Evolutionary conservation across 2,113 vertebrate genomes (phyloP), one percentile per base, ranked within the genome.

Genomic region (Morphnarchus princeps): DNA sequence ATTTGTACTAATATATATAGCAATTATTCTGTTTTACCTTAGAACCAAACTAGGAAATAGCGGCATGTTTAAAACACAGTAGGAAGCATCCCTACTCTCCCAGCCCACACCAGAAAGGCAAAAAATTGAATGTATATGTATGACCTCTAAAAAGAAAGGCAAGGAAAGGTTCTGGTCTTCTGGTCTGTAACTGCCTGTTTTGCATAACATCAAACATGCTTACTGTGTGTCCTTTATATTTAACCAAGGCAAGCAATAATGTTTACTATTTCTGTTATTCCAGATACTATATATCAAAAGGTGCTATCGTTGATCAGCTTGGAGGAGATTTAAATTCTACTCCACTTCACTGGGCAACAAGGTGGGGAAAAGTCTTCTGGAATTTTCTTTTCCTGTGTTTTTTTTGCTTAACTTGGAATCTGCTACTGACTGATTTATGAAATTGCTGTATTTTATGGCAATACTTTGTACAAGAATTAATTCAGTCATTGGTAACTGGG

Each of bases 291-390:
- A 99, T 99, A 98, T 99, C 99, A 83, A 99, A 99, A 98, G 99
- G 99, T 97, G 99, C 99, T 96, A 98, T 99, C 36, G 99, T 99
- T 97, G 99, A 99, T 97, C 99, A 99, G 93, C 98, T 99, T 89
- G 99, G 99, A 97, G 99, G 99, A 97, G 99, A 99, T 97, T 98
- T 99, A 90, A 99, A 99, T 97, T 99, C 99, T 87, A 99, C 99
- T 47, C 99, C 99, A 49, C 98, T 99, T 92, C 99, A 99, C 95
- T 99, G 99, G 99, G 99, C 99, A 92, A 99, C 99, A 97, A 99
- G 99, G 99, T 99, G 95, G 91, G 89, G 57, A 85, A 92, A 65
- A 67, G 20, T 57, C 40, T 70, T 69, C 86, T 87, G 82, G 55
- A 73, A 69, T 95, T 91, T 63, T 76, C 87, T 95, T 71, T 24